phyloP scores from a whole-genome alignment of 2,113 vertebrate species.

The Menura novaehollandiae region DNA sequence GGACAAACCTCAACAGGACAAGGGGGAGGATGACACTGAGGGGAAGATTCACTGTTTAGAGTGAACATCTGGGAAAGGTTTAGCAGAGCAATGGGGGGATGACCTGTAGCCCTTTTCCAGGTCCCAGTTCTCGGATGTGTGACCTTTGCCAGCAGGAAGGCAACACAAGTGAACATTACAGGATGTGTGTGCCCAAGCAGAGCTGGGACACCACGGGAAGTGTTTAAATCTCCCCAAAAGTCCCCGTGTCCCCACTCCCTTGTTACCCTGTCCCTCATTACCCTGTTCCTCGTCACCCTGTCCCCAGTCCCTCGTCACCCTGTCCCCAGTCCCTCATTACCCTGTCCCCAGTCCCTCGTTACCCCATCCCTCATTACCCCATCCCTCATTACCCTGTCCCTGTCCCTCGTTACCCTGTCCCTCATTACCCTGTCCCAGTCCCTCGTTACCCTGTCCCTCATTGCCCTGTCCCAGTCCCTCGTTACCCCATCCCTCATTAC shows the following conservation, averaged over 20 bases:
- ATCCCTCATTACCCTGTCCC: no score
- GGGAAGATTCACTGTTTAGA: background rate
- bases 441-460: fast-evolving
- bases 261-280: fast-evolving
- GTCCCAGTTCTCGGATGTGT: no score
- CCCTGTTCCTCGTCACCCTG: no score
- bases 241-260: fast-evolving
- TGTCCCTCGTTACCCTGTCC: fast-evolving
- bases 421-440: no score
- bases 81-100: background rate
- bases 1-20: background rate
- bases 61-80: background rate
- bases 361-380: no score
- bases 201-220: background rate
- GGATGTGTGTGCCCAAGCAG: background rate
- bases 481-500: no score
- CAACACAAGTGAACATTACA: background rate
- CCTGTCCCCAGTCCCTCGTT: no score
- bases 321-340: background rate
- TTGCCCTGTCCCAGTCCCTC: no score
- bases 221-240: background rate
- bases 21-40: background rate
- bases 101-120: background rate
- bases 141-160: background rate
- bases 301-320: no score